These are phyloP conservation scores for Liolophura sinensis DNA, from an alignment of 1,140 invertebrate genomes.

Conservation along the genomic window DNA sequence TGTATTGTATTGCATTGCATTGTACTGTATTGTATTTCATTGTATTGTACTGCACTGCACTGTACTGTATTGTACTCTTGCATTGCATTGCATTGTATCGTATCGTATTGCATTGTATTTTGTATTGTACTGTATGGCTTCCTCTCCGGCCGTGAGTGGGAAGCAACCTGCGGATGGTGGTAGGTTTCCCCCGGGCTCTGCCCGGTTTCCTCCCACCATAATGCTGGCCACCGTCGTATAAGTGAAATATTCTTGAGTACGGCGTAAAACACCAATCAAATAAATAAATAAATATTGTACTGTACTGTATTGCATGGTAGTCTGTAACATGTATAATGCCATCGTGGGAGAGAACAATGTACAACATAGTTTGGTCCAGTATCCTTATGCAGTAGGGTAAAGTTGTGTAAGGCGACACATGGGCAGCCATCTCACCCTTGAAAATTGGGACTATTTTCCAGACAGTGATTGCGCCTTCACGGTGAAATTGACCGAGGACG, in stretches of 20 bases:
- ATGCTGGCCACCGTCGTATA: no score
- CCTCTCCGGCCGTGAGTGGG: no score
- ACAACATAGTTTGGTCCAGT: background rate
- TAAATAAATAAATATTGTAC: no score
- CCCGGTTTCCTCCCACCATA: no score
- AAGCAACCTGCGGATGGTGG: no score
- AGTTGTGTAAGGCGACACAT: background rate
- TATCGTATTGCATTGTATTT: no score
- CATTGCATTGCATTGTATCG: background rate
- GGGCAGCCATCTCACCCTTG: constrained; percentile 73
- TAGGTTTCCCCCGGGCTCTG: no score
- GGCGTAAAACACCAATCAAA: no score
- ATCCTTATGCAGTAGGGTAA: background rate
- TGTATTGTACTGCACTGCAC: background rate
- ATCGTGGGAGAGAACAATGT: background rate
- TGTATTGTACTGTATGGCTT: no score
- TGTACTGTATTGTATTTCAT: background rate
- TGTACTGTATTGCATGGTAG: background rate
- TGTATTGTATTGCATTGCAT: constrained; percentile 11
- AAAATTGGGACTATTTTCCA: constrained; percentile 94
- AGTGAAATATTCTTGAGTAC: no score
- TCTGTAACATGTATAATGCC: background rate
- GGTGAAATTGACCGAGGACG: constrained; percentile 59
- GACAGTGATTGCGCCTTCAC: constrained; percentile 55
- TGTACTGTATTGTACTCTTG: background rate